Conservation (phyloP, 2,888 invertebrate species). For the Tetramorium bicarinatum region DNA sequence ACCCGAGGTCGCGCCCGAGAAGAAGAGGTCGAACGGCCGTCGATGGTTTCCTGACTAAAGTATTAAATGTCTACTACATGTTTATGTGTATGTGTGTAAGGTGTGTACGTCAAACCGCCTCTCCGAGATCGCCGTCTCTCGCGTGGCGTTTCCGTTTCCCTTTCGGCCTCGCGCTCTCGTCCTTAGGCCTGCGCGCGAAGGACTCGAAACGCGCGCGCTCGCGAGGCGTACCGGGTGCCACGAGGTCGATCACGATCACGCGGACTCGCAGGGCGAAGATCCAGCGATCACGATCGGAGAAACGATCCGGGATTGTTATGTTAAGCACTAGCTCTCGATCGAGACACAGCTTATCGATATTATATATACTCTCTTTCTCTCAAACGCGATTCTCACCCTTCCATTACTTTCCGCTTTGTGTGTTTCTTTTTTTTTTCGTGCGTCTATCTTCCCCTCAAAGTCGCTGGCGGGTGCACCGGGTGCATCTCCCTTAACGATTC, state of each 20-base stretch:
- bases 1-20: slow-evolving; percentile 35
- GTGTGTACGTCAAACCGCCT: slow-evolving; percentile 59
- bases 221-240: background rate
- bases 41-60: slow-evolving; percentile 70
- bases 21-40: slow-evolving; percentile 57
- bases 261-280: background rate
- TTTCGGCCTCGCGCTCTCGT: slow-evolving; percentile 18
- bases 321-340: slow-evolving; percentile 75
- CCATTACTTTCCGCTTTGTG: slow-evolving; percentile 76
- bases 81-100: background rate
- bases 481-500: slow-evolving; percentile 31
- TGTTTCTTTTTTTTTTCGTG: slow-evolving; percentile 69
- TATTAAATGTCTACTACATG: slow-evolving; percentile 71
- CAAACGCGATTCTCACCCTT: slow-evolving; percentile 71
- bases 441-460: slow-evolving; percentile 82
- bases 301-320: slow-evolving; percentile 66
- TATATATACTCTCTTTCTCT: slow-evolving; percentile 62
- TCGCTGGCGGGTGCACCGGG: slow-evolving; percentile 80
- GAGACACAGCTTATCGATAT: slow-evolving; percentile 74
- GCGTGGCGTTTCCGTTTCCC: background rate
- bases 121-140: slow-evolving; percentile 59
- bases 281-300: slow-evolving; percentile 62
- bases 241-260: slow-evolving; percentile 9
- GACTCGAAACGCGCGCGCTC: slow-evolving; percentile 6
- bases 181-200: slow-evolving; percentile 37